These are phyloP conservation scores for Polydrusus tereticollis DNA, from an alignment of 2,888 invertebrate species.

Conservation along the genomic window DNA sequence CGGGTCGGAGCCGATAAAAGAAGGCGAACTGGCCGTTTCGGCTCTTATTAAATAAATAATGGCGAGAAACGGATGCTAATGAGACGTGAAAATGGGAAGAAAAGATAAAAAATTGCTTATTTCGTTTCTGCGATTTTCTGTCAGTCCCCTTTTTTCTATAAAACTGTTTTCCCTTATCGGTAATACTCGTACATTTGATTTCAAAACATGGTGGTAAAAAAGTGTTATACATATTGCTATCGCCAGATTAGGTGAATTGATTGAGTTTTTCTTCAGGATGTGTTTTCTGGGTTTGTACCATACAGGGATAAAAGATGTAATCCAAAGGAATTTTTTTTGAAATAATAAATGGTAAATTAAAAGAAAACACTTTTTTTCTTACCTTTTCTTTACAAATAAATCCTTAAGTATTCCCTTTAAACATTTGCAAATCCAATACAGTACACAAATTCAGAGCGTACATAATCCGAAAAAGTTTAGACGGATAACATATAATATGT, in stretches of 20 bases:
- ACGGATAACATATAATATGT: slow-evolving; percentile 36
- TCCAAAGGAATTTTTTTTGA: no score
- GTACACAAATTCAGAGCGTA: slow-evolving; percentile 37
- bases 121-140: slow-evolving; percentile 10
- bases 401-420: slow-evolving; percentile 8
- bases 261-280: no score
- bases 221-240: background rate
- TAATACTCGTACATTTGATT: background rate
- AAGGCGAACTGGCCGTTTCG: slow-evolving; percentile 33
- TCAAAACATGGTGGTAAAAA: background rate
- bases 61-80: slow-evolving; percentile 19
- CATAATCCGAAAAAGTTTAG: slow-evolving; percentile 41
- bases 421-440: slow-evolving; percentile 30
- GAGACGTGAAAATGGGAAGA: slow-evolving; percentile 20
- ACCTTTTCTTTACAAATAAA: background rate
- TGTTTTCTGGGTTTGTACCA: no score
- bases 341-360: background rate
- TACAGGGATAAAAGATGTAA: no score
- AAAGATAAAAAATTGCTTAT: slow-evolving; percentile 17
- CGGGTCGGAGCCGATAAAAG: slow-evolving; percentile 53
- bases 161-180: background rate
- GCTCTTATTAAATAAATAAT: slow-evolving; percentile 14
- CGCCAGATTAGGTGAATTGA: no score
- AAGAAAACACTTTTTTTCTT: background rate
- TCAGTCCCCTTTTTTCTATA: slow-evolving; percentile 1